Evolutionary conservation across 2,797 vertebrate species (phyloP), one percentile per base, ranked within the genome.

Genomic region (Gymnodraco acuticeps): DNA sequence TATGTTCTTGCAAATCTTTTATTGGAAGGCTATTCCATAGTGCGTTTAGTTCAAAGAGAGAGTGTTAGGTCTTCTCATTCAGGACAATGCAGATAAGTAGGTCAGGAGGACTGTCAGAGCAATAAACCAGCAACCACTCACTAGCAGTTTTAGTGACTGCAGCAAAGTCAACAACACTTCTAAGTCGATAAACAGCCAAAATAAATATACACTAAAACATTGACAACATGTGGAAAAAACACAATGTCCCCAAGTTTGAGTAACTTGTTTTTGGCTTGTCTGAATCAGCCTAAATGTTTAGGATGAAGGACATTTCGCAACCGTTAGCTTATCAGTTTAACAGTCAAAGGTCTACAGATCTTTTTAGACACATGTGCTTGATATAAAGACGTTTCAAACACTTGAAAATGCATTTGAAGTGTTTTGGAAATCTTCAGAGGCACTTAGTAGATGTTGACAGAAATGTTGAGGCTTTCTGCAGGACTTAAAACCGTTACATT

Each of bases 61-160:
- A 38, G 7, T 38, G 13, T 3, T 38, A 6, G 4, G 23, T 19
- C 10, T 7, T 9, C 3, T 51, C 16, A 5, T 14, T 19, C 13
- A 15, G 31, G 12, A n/a, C 31, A 10, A 5, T 3, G 33, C 12
- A 31, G 42, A 16, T 48, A 60, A 46, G 4, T 55, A 56, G 61
- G 73, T 72, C 76, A 61, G 17, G 8, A n/a, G 2, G 3, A 38
- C 33, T 38, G 43, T 45, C 43, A 15, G 8, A n/a, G 72, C 62
- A 41, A 19, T 72, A 59, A 55, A 38, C 7, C 38, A 38, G 11
- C 2, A 38, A 10, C 2, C 17, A 11, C 15, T 16, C 5, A 10
- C 2, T 14, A 52, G 14, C 38, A 41, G 16, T n/a, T 67, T 41
- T 0, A 47, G 1, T 5, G 16, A 38, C 8, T 38, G 33, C 33